Evolutionary conservation across 2,888 invertebrate species (phyloP), one percentile per base, ranked within the genome.

Genomic region (Hirtodrosophila histrioides): DNA sequence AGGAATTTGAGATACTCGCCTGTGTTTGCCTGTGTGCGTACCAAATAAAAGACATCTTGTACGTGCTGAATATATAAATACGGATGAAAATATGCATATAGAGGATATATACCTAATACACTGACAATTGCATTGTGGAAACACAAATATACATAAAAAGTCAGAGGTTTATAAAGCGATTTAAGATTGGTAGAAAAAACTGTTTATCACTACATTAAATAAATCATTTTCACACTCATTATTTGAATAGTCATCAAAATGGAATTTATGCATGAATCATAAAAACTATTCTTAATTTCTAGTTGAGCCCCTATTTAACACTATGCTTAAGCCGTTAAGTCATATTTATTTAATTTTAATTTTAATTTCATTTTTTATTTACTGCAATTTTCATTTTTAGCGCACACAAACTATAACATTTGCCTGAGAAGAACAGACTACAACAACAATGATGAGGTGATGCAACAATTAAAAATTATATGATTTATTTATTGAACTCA

Each of bases 381-480:
- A 41, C 43, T 49, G 23, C 7, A 39, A 12, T 40, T 64, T 61
- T 46, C 10, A 41, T 41, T 66, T 72, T 29, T 66, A 76, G 73
- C 50, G 5, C 46, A 33, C 35, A 51, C 17, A 11, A 45, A 55
- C 51, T 31, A 31, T 1, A 7, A 0, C 31, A 31, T 31, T 31
- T 31, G 7, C 31, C 31, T 31, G 31, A 31, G 31, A 31, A 58
- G 41, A 56, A 43, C 44, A 17, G 23, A 58, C 48, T 49, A 43
- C 41, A 55, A 44, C 45, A 57, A 64, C 17, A 49, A 71, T 56
- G 29, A 75, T 69, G 79, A 81, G 81, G 87, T 81, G 85, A 81
- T 55, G 51, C 66, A 66, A 68, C 69, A 61, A 64, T 67, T 75
- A 43, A 56, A 24, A 37, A 33, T 50, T 55, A 40, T 45, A 41